These are phyloP conservation scores for Leptinotarsa peninsularis DNA, from an alignment of 2,888 invertebrate species.

Conservation along the genomic window DNA sequence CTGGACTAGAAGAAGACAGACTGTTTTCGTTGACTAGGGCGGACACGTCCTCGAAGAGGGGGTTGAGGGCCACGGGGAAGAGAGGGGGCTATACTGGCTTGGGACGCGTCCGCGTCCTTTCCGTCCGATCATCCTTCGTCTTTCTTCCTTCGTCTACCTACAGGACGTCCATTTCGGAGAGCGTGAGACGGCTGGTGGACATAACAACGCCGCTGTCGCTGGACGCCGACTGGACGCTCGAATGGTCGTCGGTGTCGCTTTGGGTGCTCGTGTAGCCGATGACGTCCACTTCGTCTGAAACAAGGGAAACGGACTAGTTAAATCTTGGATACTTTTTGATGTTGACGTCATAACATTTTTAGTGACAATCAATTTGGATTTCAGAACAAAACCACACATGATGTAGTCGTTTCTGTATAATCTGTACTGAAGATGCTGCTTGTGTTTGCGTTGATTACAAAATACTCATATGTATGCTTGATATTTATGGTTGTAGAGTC, in stretches of 20 bases:
- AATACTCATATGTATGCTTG: too few species aligned
- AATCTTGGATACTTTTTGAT: slow-evolving; percentile 12
- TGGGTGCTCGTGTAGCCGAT: slow-evolving; percentile 89
- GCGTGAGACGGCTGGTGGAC: slow-evolving; percentile 75
- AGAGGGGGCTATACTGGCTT: slow-evolving; percentile 53
- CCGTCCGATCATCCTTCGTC: slow-evolving; percentile 36
- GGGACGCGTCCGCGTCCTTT: slow-evolving; percentile 56
- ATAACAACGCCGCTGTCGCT: slow-evolving; percentile 81
- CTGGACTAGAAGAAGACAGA: slow-evolving; percentile 50
- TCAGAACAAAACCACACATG: neutral
- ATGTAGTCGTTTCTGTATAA: too few species aligned
- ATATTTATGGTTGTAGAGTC: too few species aligned
- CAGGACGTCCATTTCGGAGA: slow-evolving; percentile 72
- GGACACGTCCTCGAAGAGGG: slow-evolving; percentile 45
- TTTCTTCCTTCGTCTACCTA: slow-evolving; percentile 55
- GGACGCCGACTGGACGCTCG: slow-evolving; percentile 83
- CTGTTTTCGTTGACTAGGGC: slow-evolving; percentile 61
- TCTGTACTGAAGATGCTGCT: too few species aligned
- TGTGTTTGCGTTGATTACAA: too few species aligned
- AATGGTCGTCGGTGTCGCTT: slow-evolving; percentile 88
- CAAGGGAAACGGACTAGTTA: slow-evolving; percentile 31
- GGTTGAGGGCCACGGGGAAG: slow-evolving; percentile 4
- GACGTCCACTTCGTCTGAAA: slow-evolving; percentile 85
- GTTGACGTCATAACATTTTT: neutral
- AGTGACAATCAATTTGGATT: neutral